These are phyloP conservation scores for Heteromyza rotundicornis DNA, from an alignment of 2,888 invertebrate genomes.

Conservation along the genomic window DNA sequence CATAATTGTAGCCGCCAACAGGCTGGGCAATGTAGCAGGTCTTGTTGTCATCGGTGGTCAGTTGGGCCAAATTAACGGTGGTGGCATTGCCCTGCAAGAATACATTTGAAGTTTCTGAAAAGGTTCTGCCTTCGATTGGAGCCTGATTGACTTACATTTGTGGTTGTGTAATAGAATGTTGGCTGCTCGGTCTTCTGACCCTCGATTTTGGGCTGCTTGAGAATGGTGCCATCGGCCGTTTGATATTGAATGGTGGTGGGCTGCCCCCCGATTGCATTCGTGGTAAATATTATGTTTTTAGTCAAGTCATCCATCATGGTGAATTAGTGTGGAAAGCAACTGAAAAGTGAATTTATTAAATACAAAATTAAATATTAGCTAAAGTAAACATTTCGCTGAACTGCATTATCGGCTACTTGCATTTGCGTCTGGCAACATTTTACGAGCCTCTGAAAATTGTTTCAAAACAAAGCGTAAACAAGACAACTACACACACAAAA, in stretches of 20 bases:
- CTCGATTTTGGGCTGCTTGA: slow-evolving; percentile 70
- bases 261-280: slow-evolving; percentile 67
- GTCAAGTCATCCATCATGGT: slow-evolving; percentile 58
- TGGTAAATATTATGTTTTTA: slow-evolving; percentile 67
- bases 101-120: background rate
- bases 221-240: slow-evolving; percentile 70
- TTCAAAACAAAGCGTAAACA: slow-evolving; percentile 22
- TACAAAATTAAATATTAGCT: background rate
- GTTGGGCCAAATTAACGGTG: slow-evolving; percentile 74
- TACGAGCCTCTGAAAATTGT: no score
- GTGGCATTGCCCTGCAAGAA: slow-evolving; percentile 63
- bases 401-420: no score
- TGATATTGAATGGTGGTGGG: slow-evolving; percentile 74
- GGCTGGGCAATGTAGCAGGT: slow-evolving; percentile 79
- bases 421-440: no score
- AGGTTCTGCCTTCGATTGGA: background rate
- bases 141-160: slow-evolving; percentile 51
- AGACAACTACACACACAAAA: slow-evolving; percentile 29
- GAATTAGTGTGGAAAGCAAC: background rate
- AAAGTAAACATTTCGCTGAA: no score
- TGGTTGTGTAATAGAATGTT: slow-evolving; percentile 71
- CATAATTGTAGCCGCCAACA: slow-evolving; percentile 77
- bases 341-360: slow-evolving; percentile 2
- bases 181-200: slow-evolving; percentile 68
- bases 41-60: slow-evolving; percentile 70